A percentile compares a stretch with the other conserved stretches of the same genome.
These are phyloP conservation scores for Brienomyrus longianalis DNA, from an alignment of 2,113 vertebrate species.

Conservation along the genomic window DNA sequence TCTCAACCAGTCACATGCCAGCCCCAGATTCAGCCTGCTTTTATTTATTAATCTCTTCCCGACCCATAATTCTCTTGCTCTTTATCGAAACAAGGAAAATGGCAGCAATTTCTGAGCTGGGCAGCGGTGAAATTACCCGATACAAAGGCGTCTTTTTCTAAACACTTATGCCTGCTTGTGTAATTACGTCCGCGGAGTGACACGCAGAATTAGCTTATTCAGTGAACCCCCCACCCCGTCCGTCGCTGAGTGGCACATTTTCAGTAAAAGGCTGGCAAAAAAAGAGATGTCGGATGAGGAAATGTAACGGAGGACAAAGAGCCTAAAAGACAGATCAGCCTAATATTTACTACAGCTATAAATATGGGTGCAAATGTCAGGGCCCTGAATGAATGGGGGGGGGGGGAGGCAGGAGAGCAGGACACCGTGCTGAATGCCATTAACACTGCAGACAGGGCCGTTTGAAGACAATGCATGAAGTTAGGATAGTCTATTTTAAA, in stretches of 20 bases:
- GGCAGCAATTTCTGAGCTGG: neutral
- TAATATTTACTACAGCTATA: neutral
- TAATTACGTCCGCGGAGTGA: neutral
- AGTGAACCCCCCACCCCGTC: neutral
- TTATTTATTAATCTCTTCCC: slow-evolving; percentile 1
- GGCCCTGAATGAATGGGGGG: neutral
- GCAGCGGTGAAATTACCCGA: neutral
- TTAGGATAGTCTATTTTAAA: neutral
- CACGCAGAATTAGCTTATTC: neutral
- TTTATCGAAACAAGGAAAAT: neutral
- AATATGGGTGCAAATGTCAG: neutral
- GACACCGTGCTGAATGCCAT: neutral
- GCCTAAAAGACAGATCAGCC: neutral
- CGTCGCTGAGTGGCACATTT: neutral
- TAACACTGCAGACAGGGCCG: neutral
- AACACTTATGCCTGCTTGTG: neutral
- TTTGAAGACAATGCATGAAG: neutral
- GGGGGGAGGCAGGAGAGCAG: neutral
- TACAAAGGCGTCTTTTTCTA: neutral
- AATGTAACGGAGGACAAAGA: neutral
- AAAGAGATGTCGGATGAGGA: neutral
- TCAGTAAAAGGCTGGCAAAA: neutral
- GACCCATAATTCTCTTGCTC: neutral
- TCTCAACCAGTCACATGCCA: neutral
- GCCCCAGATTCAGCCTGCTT: neutral